Base-by-base conservation (phyloP, 1,140 invertebrate genomes). In the Muscidifurax raptorellus region DNA sequence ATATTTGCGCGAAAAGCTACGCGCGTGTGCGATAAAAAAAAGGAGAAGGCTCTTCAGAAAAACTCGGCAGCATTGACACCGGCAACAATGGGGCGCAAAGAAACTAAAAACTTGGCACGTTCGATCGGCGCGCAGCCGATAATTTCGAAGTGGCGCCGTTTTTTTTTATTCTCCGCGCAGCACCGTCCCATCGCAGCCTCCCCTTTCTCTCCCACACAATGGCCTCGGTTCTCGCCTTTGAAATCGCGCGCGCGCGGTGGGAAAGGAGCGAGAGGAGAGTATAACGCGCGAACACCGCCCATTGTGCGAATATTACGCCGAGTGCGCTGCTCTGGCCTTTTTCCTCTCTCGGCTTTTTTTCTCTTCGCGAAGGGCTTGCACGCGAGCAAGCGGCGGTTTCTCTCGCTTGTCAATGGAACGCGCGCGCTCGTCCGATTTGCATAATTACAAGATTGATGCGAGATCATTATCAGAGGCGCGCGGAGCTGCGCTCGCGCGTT, bases 401-500 rank as follows among this genome's bases (percentile, higher is more conserved):
- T 72, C 72, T 72, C 40, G 28, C 67, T 83, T 28, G 75, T 82
- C 81, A 85, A 84, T 84, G 66, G 64, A 59, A 18, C 15, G 52
- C 6, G 52, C 6, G 22, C 22, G 18, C 6, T 1, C 22, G 72
- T 82, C 74, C 69, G 72, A 84, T 80, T 85, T 84, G 72, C 84
- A 86, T 85, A 71, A 82, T 78, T 78, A 74, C 67, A 27, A 69
- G 71, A 74, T 36, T 71, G 28, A 83, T 28, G 76, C 15, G 67
- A 15, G 66, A 77, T 77, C 64, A 30, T 80, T 76, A 47, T 47
- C 74, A 22, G 30, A 59, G 52, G 52, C 5, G 52, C 18, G 52
- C 22, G 1, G 6, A 5, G 18, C 18, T n/a, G 52, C 52, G 18
- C 4, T 6, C 44, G 44, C n/a, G 2, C 15, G 1, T 47, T 13